Percentiles rank a stretch among this genome's conserved stretches.
Conservation (phyloP, 1,140 invertebrate species). For the Alviniconcha marisindica region DNA sequence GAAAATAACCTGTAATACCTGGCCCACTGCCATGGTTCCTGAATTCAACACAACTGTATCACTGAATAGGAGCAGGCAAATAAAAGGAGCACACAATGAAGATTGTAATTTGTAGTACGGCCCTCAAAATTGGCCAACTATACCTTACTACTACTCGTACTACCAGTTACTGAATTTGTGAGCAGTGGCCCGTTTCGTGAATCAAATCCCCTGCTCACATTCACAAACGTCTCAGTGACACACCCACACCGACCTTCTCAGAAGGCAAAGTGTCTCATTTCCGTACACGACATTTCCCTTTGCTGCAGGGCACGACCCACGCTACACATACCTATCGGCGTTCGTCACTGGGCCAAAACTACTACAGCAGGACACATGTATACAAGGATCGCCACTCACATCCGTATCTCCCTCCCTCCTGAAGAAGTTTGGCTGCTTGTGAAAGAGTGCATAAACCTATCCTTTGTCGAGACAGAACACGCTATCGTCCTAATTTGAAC, state of each 20-base stretch:
- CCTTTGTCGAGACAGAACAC: too few relatives aligned
- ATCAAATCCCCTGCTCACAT: background rate
- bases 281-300: background rate
- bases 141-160: too few relatives aligned
- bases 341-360: conserved; percentile 23
- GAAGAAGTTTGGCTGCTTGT: background rate
- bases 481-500: too few relatives aligned
- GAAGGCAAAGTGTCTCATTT: background rate
- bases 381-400: background rate
- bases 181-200: too few relatives aligned
- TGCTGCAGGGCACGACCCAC: background rate
- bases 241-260: background rate
- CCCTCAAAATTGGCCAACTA: too few relatives aligned
- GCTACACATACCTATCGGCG: background rate
- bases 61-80: too few relatives aligned
- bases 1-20: too few relatives aligned
- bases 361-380: background rate
- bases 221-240: background rate
- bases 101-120: too few relatives aligned
- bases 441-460: background rate
- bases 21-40: too few relatives aligned
- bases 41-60: too few relatives aligned
- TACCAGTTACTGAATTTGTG: too few relatives aligned
- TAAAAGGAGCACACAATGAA: too few relatives aligned
- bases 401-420: background rate